A percentile compares a stretch with the other conserved stretches of the same genome.
Conservation (phyloP, 2,888 invertebrate genomes). For the Lamproptera curius region DNA sequence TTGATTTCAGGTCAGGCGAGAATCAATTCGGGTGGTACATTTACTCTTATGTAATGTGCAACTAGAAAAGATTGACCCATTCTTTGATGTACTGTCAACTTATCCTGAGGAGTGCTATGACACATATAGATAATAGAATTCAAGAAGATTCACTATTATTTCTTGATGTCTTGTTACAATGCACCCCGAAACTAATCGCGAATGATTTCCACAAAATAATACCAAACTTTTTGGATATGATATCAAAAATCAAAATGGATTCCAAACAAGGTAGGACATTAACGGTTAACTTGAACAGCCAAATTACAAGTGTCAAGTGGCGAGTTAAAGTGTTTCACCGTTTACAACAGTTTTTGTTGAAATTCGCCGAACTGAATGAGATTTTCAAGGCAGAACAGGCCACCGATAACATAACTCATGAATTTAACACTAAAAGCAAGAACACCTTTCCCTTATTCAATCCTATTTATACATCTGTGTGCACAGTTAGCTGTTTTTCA, state of each 20-base stretch:
- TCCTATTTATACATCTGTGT: constrained; percentile 49
- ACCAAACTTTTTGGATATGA: constrained; percentile 89
- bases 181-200: constrained; percentile 82
- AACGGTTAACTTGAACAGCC: constrained; percentile 83
- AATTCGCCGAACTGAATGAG: constrained; percentile 50
- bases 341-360: constrained; percentile 74
- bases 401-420: constrained; percentile 30
- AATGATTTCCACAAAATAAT: constrained; percentile 84
- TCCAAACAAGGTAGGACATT: constrained; percentile 82
- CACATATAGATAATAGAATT: constrained; percentile 88
- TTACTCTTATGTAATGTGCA: constrained; percentile 59
- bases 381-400: constrained; percentile 31
- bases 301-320: constrained; percentile 88
- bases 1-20: constrained; percentile 69
- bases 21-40: constrained; percentile 76
- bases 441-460: constrained; percentile 55
- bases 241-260: constrained; percentile 84
- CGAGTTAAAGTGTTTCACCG: constrained; percentile 85
- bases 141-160: constrained; percentile 90
- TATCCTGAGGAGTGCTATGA: constrained; percentile 94
- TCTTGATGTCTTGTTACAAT: constrained; percentile 85
- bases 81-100: constrained; percentile 86
- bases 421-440: constrained; percentile 43
- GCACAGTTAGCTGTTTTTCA: constrained; percentile 60
- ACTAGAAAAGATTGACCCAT: constrained; percentile 80